These are phyloP conservation scores for Crax fasciolata DNA, from an alignment of 2,797 vertebrate species.

Conservation along the genomic window DNA sequence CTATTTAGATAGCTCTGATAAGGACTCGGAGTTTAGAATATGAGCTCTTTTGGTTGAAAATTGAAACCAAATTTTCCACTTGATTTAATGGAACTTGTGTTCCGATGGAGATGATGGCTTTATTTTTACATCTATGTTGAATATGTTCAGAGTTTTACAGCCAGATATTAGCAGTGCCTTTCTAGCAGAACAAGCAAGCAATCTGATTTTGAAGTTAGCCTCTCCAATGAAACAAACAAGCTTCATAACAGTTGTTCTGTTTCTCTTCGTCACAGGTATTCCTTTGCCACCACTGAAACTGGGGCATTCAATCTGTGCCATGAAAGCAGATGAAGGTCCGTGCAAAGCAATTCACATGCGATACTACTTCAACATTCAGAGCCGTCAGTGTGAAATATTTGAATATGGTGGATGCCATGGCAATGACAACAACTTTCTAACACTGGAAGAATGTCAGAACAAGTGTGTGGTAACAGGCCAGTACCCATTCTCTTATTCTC, in stretches of 20 bases:
- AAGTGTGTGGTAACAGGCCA: constrained; percentile 87
- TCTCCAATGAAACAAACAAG: background rate
- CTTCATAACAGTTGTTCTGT: background rate
- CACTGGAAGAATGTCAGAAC: constrained; percentile 85
- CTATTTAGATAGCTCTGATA: background rate
- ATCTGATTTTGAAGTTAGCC: background rate
- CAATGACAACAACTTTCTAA: constrained; percentile 91
- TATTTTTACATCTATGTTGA: background rate
- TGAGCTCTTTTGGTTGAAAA: background rate
- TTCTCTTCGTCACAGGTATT: constrained; percentile 28
- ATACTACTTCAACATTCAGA: constrained; percentile 88
- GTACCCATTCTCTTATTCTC: constrained; percentile 36
- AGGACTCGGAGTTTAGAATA: background rate
- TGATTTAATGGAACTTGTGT: background rate
- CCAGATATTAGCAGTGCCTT: background rate
- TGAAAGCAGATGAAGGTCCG: constrained; percentile 87
- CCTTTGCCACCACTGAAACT: constrained; percentile 75
- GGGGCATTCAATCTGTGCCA: constrained; percentile 86
- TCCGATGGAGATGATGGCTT: background rate
- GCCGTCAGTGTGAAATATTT: constrained; percentile 86
- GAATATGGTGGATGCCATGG: constrained; percentile 91
- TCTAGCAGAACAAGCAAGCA: background rate
- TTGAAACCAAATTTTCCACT: background rate
- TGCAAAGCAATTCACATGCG: constrained; percentile 87
- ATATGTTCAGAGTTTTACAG: background rate